phyloP scores from a whole-genome alignment of 2,888 invertebrate species.

The Catotricha subobsoleta region DNA sequence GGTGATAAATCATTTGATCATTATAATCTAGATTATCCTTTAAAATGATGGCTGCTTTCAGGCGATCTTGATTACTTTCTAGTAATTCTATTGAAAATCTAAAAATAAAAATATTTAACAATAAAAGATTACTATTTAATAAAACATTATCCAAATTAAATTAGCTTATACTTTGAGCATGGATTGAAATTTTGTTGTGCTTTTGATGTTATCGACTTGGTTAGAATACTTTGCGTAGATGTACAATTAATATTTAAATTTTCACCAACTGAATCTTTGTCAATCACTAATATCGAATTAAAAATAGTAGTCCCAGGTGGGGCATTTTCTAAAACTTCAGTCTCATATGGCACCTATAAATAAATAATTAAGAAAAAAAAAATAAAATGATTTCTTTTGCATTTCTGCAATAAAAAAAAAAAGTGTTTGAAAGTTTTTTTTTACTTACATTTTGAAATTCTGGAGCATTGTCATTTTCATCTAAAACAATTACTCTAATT shows the following conservation, averaged over 20 bases:
- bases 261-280: conserved; percentile 64
- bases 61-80: conserved; percentile 37
- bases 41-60: conserved; percentile 55
- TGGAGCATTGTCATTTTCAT: conserved; percentile 79
- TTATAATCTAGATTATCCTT: conserved; percentile 56
- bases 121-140: no score
- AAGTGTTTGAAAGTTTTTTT: background rate
- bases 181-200: background rate
- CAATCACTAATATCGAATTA: conserved; percentile 52
- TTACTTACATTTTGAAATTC: conserved; percentile 51
- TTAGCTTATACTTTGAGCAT: conserved; percentile 1
- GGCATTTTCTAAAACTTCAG: conserved; percentile 60
- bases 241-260: conserved; percentile 54
- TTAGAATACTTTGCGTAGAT: conserved; percentile 23
- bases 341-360: conserved; percentile 60
- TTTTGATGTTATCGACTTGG: background rate
- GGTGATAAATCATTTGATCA: conserved; percentile 56
- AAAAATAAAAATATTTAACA: no score
- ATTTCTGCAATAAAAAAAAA: background rate
- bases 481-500: conserved; percentile 65
- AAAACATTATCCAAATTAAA: conserved; percentile 2
- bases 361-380: conserved; percentile 14
- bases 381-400: no score
- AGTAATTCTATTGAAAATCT: conserved; percentile 24
- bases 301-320: conserved; percentile 52